phyloP scores from a whole-genome alignment of 2,888 invertebrate species.

The Ophioninae sp. region DNA sequence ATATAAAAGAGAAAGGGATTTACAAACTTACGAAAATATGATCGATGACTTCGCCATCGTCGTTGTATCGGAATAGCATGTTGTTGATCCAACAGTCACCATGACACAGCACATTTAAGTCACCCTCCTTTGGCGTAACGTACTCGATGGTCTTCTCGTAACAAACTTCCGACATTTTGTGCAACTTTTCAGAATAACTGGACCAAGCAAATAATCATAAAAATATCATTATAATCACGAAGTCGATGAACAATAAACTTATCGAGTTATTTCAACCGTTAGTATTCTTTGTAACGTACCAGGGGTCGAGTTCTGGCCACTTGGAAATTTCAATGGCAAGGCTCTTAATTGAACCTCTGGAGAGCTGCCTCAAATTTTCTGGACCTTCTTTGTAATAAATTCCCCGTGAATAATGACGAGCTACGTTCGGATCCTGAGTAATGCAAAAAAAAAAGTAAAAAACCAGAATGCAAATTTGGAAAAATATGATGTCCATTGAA shows the following conservation, averaged over 20 bases:
- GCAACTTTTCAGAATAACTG: slow-evolving; percentile 51
- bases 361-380: slow-evolving; percentile 57
- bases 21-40: slow-evolving; percentile 73
- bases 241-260: neutral
- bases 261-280: neutral
- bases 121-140: slow-evolving; percentile 57
- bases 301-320: slow-evolving; percentile 70
- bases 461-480: neutral
- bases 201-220: neutral
- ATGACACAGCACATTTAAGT: slow-evolving; percentile 76
- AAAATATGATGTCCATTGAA: neutral
- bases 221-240: neutral
- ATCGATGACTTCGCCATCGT: slow-evolving; percentile 66
- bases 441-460: neutral
- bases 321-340: slow-evolving; percentile 63
- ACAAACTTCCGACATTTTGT: slow-evolving; percentile 36
- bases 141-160: slow-evolving; percentile 43
- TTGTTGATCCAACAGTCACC: slow-evolving; percentile 78
- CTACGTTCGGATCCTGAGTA: slow-evolving; percentile 69
- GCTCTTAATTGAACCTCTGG: slow-evolving; percentile 31
- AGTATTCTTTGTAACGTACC: slow-evolving; percentile 59
- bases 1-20: too few relatives aligned
- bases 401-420: slow-evolving; percentile 64
- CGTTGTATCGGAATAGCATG: slow-evolving; percentile 75
- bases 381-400: slow-evolving; percentile 60